Evolutionary conservation across 2,113 vertebrate species (phyloP), one percentile per base, ranked within the genome.

Genomic region (Hyperoodon ampullatus): DNA sequence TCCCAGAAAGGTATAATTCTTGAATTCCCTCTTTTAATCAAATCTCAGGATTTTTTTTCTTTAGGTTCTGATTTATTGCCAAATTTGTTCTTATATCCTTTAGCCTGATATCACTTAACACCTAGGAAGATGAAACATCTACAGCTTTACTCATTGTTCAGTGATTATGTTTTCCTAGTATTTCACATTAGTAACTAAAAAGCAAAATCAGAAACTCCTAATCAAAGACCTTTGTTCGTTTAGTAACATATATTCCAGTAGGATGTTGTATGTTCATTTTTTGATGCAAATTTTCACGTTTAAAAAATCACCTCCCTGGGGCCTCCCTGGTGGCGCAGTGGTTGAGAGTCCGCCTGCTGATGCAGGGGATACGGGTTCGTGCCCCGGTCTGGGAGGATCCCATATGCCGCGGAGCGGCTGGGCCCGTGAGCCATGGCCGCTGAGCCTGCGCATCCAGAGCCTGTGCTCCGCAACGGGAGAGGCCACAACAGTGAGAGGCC

Each of bases 161-260:
- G 1, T 92, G 44, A 88, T 93, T n/a, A 80, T 90, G 30, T 93
- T 72, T 71, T 68, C 70, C 60, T 89, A 30, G 89, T 93, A 44
- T 90, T 89, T 90, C 35, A 84, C 28, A 90, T 85, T 88, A 85
- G 5, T 77, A 93, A 82, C n/a, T 85, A 15, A 88, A 88, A 84
- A 75, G 16, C 28, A 95, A 74, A 89, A 42, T 85, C 35, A 58
- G 55, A 86, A 71, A 33, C 42, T 88, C 28, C n/a, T 93, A 18
- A 50, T 84, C 18, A 89, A 89, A 83, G 1, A 44, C 18, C 14
- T 26, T 90, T 95, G 58, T 86, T 93, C n/a, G 19, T 92, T 93
- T 74, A 86, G 42, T 83, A 94, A 74, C 39, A n/a, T 35, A 74
- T 61, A 74, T 58, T 81, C n/a, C 13, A 93, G 9, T 26, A 81